Conservation (phyloP, 2,113 vertebrate genomes). For the Asarcornis scutulata region DNA sequence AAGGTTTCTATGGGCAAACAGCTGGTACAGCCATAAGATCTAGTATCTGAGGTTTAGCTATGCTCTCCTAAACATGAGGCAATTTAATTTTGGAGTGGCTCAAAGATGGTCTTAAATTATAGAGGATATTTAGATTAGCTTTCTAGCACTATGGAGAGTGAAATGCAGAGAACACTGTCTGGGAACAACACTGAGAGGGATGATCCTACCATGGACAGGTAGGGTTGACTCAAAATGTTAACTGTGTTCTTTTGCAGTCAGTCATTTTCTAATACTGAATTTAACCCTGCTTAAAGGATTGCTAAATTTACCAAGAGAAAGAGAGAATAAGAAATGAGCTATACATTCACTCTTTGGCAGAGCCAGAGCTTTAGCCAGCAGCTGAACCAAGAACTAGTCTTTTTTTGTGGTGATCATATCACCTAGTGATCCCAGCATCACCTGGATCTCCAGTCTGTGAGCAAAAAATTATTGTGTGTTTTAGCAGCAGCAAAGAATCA, state of each 20-base stretch:
- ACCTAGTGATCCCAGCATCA: background rate
- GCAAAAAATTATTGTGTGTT: background rate
- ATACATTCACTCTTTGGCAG: background rate
- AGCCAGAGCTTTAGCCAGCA: background rate
- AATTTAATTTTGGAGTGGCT: slow-evolving; percentile 19
- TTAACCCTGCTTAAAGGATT: background rate
- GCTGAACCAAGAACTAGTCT: background rate
- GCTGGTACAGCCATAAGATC: slow-evolving; percentile 15
- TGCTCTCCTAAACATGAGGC: slow-evolving; percentile 62
- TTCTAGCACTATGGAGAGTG: background rate
- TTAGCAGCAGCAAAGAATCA: background rate
- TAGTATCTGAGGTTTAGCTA: slow-evolving; percentile 43
- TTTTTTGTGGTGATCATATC: background rate
- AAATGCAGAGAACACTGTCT: background rate
- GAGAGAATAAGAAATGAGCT: background rate
- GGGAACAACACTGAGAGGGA: background rate
- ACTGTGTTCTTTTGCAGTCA: background rate
- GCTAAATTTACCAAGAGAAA: background rate
- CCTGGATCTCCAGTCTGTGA: background rate
- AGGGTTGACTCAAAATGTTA: background rate
- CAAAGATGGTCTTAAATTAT: background rate
- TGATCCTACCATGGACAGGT: background rate
- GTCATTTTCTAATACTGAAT: slow-evolving; percentile 2
- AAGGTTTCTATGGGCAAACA: slow-evolving; percentile 33
- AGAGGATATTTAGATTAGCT: background rate